Conservation (phyloP, 2,888 invertebrate genomes). For the Heliconius ethilla region DNA sequence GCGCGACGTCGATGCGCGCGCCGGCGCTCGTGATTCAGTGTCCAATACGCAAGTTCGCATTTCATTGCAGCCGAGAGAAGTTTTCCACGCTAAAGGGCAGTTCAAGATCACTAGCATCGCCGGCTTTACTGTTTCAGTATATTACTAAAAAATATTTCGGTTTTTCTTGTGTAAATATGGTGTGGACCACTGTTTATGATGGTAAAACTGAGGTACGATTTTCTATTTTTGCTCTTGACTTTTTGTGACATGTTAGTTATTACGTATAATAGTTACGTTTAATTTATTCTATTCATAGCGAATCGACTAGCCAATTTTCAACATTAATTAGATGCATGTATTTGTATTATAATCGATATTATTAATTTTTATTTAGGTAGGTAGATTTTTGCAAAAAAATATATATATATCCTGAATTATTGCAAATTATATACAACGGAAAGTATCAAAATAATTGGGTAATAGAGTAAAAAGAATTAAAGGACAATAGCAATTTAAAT, state of each 20-base stretch:
- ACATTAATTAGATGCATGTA: background rate
- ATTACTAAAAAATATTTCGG: constrained; percentile 22
- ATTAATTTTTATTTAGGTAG: background rate
- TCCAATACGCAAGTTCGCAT: constrained; percentile 72
- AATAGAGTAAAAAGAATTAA: background rate
- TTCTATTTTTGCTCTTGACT: constrained; percentile 37
- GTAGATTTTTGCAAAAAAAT: background rate
- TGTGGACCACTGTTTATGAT: constrained; percentile 51
- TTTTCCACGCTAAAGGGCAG: constrained; percentile 78
- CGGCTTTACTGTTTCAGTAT: constrained; percentile 54
- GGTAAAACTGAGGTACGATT: constrained; percentile 52
- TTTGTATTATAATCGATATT: background rate
- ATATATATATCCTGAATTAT: background rate
- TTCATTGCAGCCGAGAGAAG: constrained; percentile 66
- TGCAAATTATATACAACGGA: background rate
- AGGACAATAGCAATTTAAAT: background rate
- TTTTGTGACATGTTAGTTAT: constrained; percentile 28
- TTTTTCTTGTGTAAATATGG: constrained; percentile 26
- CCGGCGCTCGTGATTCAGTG: constrained; percentile 58
- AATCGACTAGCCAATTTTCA: background rate
- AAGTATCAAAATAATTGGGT: background rate
- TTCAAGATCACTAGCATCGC: constrained; percentile 79
- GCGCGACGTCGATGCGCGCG: constrained; percentile 25
- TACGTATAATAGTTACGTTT: constrained; percentile 2
- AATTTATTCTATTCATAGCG: constrained; percentile 9